Base-by-base conservation (phyloP, 2,113 vertebrate species). In the Antigone vipio region DNA sequence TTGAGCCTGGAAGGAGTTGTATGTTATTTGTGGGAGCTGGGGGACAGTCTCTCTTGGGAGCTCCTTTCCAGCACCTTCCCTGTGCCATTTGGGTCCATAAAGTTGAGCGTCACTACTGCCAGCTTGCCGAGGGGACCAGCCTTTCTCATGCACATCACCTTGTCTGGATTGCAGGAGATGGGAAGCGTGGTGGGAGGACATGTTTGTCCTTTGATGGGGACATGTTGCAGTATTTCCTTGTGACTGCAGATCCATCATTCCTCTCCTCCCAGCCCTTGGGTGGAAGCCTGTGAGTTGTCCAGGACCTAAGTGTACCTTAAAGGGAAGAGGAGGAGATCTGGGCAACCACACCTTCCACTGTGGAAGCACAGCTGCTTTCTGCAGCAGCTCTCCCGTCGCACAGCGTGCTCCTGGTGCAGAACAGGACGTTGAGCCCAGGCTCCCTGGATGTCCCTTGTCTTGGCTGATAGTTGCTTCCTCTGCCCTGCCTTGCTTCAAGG, bases 1-100 rank as follows among this genome's bases (percentile, higher is more conserved):
- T 27, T 6, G 44, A 75, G 34, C 55, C 34, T 72, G 60, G 40
- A 40, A 45, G n/a, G 55, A 52, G 29, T 6, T 62, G n/a, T 17
- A 2, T 14, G 49, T 66, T 44, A 11, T 52, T 1, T 67, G 52
- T 67, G 68, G 3, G 5, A 77, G 47, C 45, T 69, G 38, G 22
- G 55, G 42, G 32, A 49, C 7, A 18, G 24, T 34, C 19, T 87
- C 23, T 24, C n/a, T 55, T 2, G 5, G 78, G n/a, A 83, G 9
- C 30, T 75, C 30, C 32, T 69, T 44, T 53, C 53, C 49, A 60
- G 40, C 45, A 13, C 40, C 34, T 38, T 7, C 34, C 20, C 67
- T n/a, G 35, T 52, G 59, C 56, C 9, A 0, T 20, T 74, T 24
- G 60, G 17, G 13, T 66, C 47, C 40, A 0, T 19, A 1, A 67